Base-by-base conservation (phyloP, 2,113 vertebrate genomes). In the Xenus cinereus region DNA sequence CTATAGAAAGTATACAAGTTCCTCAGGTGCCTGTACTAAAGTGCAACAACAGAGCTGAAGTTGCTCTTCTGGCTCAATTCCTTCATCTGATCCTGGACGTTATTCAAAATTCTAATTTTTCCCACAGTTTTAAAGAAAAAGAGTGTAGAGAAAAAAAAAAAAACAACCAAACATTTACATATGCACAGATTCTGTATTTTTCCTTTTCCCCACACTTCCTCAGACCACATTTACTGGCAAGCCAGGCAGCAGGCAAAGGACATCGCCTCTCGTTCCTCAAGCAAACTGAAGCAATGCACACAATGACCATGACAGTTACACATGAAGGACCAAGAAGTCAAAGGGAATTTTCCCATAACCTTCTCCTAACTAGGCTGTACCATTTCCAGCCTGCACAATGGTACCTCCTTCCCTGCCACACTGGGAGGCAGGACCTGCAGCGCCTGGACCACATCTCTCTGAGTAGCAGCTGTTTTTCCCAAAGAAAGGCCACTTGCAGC, bases 401-500 rank as follows among this genome's bases (percentile, higher is more conserved):
- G 14, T 22, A 30, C 63, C 54, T 67, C 54, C 41, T 64, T 64
- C 71, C 90, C 59, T 71, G 54, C 59, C 66, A 30, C 51, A 67
- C 28, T 0, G 0, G 41, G 8, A 33, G 53, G n/a, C 26, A 74
- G 78, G 54, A 79, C 20, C 9, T 0, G 0, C n/a, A 63, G 56
- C 0, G 0, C 51, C 63, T 10, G 19, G 35, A 48, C 56, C 51
- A 12, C 37, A 18, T 63, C 20, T 54, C 82, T 69, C 62, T 0
- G 1, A 7, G 28, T 7, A 43, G 64, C 39, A 78, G 56, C 43
- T 72, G 4, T 24, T 92, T 86, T 66, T 48, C 59, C 62, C 24
- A 32, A 56, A 62, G 56, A 63, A 88, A 90, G 30, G 18, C 2
- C 5, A 67, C 87, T 48, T 37, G 8, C 35, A 84, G 73, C 27